Evolutionary conservation across 2,888 invertebrate species (phyloP), one percentile per base, ranked within the genome.

Genomic region (Hirtodrosophila histrioides): DNA sequence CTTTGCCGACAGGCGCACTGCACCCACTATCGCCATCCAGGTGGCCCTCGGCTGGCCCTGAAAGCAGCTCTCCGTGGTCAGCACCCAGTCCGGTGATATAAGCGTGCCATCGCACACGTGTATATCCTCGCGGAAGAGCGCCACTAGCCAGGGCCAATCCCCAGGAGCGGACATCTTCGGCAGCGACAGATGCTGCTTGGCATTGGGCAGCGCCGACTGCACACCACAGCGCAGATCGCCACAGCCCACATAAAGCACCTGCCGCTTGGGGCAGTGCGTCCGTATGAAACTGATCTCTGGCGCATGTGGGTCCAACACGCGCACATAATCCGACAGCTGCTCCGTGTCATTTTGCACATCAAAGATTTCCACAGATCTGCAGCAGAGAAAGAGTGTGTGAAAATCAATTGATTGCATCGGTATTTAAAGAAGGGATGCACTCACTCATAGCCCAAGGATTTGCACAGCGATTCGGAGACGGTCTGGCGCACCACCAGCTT

Each of bases 61-160:
- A 90, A 97, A 97, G 89, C 97, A 98, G 4, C 96, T 96, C 8
- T 96, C 95, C 0, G 97, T 96, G 27, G 97, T 97, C 39, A 97
- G 92, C 8, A 98, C 93, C 97, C 97, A 97, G 62, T 95, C 94
- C 4, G 94, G 93, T 31, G 96, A 95, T 23, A 91, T 89, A 37
- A 98, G 93, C 1, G 96, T 96, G 1, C 96, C 97, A 90, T 98
- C 97, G 89, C 97, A 98, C 5, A 96, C 95, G 89, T 97, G 97
- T 39, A 95, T 94, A 75, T 96, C 95, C 86, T 97, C 95, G 81
- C 97, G 95, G 86, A 96, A 94, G 3, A 98, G 92, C 2, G 96
- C 95, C 12, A 95, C 96, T 89, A 97, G 95, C 97, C 97, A 97
- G n/a, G 97, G 97, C 97, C 97, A 97, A 90, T 97, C 97, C 2